Base-by-base conservation (phyloP, 2,888 invertebrate genomes). In the Agapostemon virescens region DNA sequence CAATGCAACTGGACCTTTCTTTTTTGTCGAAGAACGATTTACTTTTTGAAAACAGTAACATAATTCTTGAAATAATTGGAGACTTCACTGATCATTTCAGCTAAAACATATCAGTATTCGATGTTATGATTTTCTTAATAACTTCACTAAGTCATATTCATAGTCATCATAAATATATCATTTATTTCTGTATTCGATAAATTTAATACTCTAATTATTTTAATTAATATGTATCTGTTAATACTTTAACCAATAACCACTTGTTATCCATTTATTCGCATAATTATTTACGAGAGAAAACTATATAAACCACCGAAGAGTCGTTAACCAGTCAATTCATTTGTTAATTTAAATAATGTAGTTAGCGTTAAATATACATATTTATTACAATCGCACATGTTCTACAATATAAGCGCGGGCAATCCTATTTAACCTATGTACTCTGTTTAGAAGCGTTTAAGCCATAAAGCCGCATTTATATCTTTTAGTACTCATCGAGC, bases 311-410 rank as follows among this genome's bases (percentile, higher is more conserved):
- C 55, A 20, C 15, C 23, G 4, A 55, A 3, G 1, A 45, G 15
- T 70, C 23, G 26, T 78, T 79, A 68, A 71, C 20, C 33, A 33
- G 33, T 63, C 36, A 49, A 58, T 26, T n/a, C n/a, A n/a, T n/a
- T n/a, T n/a, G n/a, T n/a, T 49, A 52, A 64, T 26, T 64, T 61
- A 17, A 13, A 15, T 55, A 69, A 55, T 20, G 26, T 52, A 66
- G 23, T 15, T 61, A 42, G 26, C 23, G 20, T 40, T 68, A 36
- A 42, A 9, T 26, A 20, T 13, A 15, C 1, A 71, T 9, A 58
- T 64, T 66, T 79, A n/a, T 80, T 69, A 58, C 17, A 52, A 23
- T 33, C 72, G 66, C 80, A 79, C 73, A 69, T 69, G 72, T 80
- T 80, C 20, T n/a, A 49, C 58, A 58, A 72, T 80, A 30, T 52